Percentiles rank a stretch among this genome's conserved stretches.
Conservation (phyloP, 2,888 invertebrate species). For the Melanostoma mellinum region DNA sequence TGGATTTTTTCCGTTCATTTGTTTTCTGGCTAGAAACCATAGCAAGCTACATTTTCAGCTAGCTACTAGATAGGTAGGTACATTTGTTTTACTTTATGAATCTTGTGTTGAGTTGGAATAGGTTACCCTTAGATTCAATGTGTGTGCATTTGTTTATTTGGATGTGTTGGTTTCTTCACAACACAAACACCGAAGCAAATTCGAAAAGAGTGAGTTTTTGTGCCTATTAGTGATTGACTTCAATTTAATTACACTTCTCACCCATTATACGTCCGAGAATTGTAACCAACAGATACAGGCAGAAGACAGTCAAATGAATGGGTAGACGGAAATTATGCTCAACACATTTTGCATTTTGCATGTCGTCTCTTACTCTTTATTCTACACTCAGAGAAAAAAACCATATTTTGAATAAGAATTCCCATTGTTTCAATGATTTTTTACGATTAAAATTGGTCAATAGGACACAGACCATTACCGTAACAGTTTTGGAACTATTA, state of each 20-base stretch:
- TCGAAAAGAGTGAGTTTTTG: constrained; percentile 62
- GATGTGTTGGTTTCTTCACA: constrained; percentile 29
- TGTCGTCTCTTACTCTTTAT: not conserved
- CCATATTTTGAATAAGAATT: too few species aligned
- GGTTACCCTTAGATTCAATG: too few species aligned
- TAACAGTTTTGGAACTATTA: too few species aligned
- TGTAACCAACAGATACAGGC: constrained; percentile 16
- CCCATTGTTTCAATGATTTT: too few species aligned
- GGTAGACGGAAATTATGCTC: constrained; percentile 63
- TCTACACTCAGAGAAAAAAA: too few species aligned
- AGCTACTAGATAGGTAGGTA: constrained; percentile 13
- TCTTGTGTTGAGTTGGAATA: constrained; percentile 27
- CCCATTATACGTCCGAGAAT: constrained; percentile 44
- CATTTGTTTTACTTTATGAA: constrained; percentile 32
- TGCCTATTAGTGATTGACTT: constrained; percentile 67
- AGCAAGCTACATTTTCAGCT: constrained; percentile 36
- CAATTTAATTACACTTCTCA: constrained; percentile 69
- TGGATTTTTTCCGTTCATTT: constrained; percentile 12
- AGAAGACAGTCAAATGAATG: constrained; percentile 13
- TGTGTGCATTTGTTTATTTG: constrained; percentile 16
- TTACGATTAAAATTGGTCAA: too few species aligned
- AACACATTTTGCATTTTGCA: constrained; percentile 45
- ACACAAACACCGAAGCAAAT: constrained; percentile 42
- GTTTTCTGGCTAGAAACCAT: constrained; percentile 15
- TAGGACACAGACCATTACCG: too few species aligned